These are phyloP conservation scores for Enteromius fasciolatus DNA, from an alignment of 2,797 vertebrate species.

Conservation along the genomic window DNA sequence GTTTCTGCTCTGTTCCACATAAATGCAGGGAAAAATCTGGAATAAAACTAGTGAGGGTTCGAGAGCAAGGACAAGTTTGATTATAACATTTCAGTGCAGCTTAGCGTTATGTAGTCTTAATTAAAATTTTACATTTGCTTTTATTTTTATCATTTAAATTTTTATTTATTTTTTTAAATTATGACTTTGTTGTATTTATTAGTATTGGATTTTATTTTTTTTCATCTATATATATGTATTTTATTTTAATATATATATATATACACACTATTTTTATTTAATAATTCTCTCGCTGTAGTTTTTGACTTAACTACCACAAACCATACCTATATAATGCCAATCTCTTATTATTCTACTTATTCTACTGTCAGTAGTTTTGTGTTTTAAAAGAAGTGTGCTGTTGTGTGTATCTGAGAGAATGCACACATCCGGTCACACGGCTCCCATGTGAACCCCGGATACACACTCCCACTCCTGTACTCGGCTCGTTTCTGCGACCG, in stretches of 20 bases:
- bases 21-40: background rate
- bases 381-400: slow-evolving; percentile 3
- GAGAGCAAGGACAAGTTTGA: background rate
- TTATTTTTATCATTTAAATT: background rate
- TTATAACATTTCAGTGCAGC: background rate
- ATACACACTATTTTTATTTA: too few species aligned
- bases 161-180: background rate
- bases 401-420: slow-evolving; percentile 35
- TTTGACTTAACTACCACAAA: background rate
- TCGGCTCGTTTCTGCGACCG: slow-evolving; percentile 58
- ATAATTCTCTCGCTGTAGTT: background rate
- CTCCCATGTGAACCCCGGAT: slow-evolving; percentile 9
- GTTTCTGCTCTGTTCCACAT: slow-evolving; percentile 41
- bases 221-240: too few species aligned
- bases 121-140: background rate
- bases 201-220: background rate
- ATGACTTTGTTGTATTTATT: background rate
- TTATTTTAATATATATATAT: too few species aligned
- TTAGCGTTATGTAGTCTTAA: background rate
- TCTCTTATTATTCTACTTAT: background rate
- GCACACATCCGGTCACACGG: slow-evolving; percentile 26
- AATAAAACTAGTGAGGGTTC: background rate
- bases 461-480: slow-evolving; percentile 41
- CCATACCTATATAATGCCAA: background rate
- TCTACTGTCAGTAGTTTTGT: background rate